These are phyloP conservation scores for Polyommatus iphigenia DNA, from an alignment of 2,888 invertebrate species.

Conservation along the genomic window DNA sequence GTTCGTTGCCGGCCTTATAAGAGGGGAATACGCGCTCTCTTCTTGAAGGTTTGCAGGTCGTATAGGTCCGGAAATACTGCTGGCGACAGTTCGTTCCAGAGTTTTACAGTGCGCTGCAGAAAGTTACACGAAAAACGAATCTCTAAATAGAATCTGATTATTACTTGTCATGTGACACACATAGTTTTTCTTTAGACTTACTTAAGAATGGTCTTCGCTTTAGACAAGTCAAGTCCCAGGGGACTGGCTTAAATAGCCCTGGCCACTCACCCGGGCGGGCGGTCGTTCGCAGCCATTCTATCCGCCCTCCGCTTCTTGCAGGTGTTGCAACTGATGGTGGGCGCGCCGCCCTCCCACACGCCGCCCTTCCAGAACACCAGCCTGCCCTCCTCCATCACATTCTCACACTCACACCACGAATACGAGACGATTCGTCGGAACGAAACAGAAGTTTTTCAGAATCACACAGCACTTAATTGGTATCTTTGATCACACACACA, in stretches of 20 bases:
- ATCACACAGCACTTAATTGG: not conserved
- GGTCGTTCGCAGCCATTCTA: constrained; percentile 67
- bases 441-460: not conserved
- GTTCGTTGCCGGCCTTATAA: too few species aligned
- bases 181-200: too few species aligned
- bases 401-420: constrained; percentile 40
- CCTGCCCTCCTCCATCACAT: constrained; percentile 72
- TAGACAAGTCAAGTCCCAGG: not conserved
- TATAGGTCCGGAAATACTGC: too few species aligned
- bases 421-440: not conserved
- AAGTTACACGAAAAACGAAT: too few species aligned
- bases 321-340: constrained; percentile 69
- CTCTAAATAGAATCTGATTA: too few species aligned
- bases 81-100: too few species aligned
- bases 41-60: too few species aligned
- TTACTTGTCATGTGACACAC: too few species aligned
- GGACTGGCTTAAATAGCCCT: not conserved
- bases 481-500: not conserved
- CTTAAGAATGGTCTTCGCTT: not conserved
- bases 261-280: constrained; percentile 64
- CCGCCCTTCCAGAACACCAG: constrained; percentile 74
- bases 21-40: too few species aligned
- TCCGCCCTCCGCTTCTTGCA: constrained; percentile 73
- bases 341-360: constrained; percentile 70
- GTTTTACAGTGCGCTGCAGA: too few species aligned